Evolutionary conservation across 2,113 vertebrate species (phyloP).

Genomic region (Cyphomyrus discorhynchus): DNA sequence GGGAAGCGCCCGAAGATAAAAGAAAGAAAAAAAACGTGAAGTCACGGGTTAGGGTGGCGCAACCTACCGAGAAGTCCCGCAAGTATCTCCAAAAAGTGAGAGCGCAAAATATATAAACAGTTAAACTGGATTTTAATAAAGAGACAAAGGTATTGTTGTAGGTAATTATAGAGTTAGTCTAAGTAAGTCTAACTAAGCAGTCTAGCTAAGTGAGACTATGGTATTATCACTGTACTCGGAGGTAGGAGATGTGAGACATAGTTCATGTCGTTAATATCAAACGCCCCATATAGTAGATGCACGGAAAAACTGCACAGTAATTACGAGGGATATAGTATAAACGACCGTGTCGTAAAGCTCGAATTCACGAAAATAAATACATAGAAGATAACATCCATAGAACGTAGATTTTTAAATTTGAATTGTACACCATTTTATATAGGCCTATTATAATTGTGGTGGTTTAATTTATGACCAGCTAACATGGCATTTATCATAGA

Average conservation of each 20-base stretch:
- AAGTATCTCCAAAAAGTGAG: neutral
- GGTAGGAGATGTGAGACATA: neutral
- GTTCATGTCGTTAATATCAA: neutral
- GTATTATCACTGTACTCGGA: neutral
- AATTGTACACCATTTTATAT: neutral
- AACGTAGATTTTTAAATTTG: neutral
- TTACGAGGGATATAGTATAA: neutral
- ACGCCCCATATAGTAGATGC: neutral
- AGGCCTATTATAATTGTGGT: neutral
- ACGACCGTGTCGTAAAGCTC: neutral
- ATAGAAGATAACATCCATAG: neutral
- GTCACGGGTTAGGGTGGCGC: neutral
- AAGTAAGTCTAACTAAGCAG: neutral
- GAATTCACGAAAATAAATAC: neutral
- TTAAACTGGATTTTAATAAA: neutral
- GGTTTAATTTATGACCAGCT: neutral
- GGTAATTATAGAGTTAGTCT: neutral
- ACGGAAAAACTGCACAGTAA: neutral
- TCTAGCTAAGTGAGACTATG: neutral
- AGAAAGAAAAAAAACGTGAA: neutral
- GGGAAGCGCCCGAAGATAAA: neutral
- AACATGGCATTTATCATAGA: neutral
- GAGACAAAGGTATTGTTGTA: neutral
- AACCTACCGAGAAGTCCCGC: neutral
- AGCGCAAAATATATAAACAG: neutral